A percentile compares a stretch with the other conserved stretches of the same genome.
Conservation (phyloP, 2,797 vertebrate genomes). For the Enteromius radiatus region DNA sequence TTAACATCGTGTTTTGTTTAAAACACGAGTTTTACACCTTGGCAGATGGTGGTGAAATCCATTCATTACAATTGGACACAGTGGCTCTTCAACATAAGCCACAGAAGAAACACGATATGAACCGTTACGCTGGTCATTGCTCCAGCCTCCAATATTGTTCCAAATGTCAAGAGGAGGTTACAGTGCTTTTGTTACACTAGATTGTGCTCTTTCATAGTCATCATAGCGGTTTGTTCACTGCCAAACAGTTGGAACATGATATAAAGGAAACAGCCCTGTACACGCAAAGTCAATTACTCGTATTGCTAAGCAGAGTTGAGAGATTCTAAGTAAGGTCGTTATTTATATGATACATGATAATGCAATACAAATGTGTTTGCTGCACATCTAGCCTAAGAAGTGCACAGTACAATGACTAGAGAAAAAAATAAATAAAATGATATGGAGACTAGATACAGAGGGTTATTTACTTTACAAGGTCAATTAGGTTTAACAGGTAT, state of each 20-base stretch:
- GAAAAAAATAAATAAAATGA: background rate
- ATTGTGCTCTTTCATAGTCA: background rate
- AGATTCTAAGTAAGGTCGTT: background rate
- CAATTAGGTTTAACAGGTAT: constrained; percentile 21
- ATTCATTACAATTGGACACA: constrained; percentile 42
- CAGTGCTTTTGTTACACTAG: constrained; percentile 17
- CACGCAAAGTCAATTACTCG: background rate
- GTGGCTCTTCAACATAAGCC: constrained; percentile 46
- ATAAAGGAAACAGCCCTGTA: background rate
- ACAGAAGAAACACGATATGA: constrained; percentile 50
- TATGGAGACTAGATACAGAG: background rate
- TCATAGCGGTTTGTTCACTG: background rate
- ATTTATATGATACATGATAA: background rate
- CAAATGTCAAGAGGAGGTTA: constrained; percentile 52
- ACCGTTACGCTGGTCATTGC: constrained; percentile 38
- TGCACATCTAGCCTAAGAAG: background rate
- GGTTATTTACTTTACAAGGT: constrained; percentile 35
- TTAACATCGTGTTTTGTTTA: background rate
- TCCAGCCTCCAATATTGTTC: constrained; percentile 23
- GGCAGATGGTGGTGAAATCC: constrained; percentile 58
- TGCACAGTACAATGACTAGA: background rate
- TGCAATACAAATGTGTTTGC: background rate
- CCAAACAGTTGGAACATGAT: constrained; percentile 15
- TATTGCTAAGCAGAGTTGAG: constrained; percentile 16
- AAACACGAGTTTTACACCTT: constrained; percentile 19